These are phyloP conservation scores for Falco cherrug DNA, from an alignment of 2,797 vertebrate species.

Conservation along the genomic window DNA sequence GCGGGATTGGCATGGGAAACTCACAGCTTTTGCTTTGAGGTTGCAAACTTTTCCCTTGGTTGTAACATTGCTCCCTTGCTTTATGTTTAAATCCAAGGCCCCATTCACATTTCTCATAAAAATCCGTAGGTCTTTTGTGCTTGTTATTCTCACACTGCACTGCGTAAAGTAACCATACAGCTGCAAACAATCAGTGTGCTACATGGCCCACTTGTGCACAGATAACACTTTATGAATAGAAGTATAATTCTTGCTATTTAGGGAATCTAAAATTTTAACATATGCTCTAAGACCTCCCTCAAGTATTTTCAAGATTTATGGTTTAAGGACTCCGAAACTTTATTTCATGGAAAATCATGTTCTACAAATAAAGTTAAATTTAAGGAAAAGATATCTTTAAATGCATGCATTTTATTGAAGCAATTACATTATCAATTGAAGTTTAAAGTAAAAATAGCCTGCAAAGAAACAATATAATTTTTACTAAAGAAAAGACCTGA, in stretches of 20 bases:
- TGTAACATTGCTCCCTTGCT: neutral
- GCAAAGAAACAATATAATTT: neutral
- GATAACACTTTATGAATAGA: constrained; percentile 24
- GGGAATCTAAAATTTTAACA: constrained; percentile 19
- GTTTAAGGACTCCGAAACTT: neutral
- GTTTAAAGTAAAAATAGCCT: neutral
- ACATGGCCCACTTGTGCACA: neutral
- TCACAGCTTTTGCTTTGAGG: neutral
- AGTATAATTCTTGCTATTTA: constrained; percentile 35
- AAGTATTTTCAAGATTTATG: neutral
- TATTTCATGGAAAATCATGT: neutral
- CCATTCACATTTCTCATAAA: neutral
- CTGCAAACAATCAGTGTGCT: constrained; percentile 59
- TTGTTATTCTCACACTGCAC: constrained; percentile 15
- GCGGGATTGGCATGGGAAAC: neutral
- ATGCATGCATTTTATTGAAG: neutral
- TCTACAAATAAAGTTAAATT: neutral
- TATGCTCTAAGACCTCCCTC: constrained; percentile 23
- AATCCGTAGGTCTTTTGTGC: constrained; percentile 38
- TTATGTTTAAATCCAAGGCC: neutral
- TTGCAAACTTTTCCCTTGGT: neutral
- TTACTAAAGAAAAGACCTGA: neutral
- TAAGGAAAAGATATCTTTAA: neutral
- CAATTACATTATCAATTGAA: neutral
- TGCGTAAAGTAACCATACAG: constrained; percentile 27